Percentiles rank a stretch among this genome's conserved stretches.
These are phyloP conservation scores for Ptychobarbus kaznakovi DNA, from an alignment of 2,797 vertebrate genomes.

Conservation along the genomic window DNA sequence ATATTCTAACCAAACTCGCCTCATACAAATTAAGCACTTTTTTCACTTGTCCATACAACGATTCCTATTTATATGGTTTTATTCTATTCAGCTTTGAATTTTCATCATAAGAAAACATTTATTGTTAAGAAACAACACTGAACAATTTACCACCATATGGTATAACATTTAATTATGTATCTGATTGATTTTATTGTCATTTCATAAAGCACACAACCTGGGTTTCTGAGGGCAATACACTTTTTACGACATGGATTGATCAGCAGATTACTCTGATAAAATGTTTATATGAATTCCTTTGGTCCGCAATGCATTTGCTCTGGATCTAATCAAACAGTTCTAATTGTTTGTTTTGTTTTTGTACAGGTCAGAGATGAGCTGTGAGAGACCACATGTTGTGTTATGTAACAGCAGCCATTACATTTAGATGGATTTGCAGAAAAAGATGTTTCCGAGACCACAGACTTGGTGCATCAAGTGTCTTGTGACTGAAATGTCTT, in stretches of 20 bases:
- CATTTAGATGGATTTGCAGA: constrained; percentile 22
- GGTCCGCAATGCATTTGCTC: background rate
- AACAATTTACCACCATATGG: background rate
- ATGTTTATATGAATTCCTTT: constrained; percentile 26
- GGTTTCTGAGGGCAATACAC: constrained; percentile 18
- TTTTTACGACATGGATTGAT: constrained; percentile 5
- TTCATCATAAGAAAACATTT: background rate
- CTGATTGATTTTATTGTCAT: constrained; percentile 36
- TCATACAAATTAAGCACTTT: background rate
- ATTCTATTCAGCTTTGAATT: background rate
- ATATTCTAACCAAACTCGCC: background rate
- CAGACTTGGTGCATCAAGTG: constrained; percentile 62
- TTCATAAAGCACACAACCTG: constrained; percentile 24
- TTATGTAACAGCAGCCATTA: constrained; percentile 29
- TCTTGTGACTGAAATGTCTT: constrained; percentile 55
- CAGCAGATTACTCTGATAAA: constrained; percentile 1
- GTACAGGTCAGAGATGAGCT: constrained; percentile 68
- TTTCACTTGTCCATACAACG: background rate
- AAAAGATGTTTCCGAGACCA: constrained; percentile 50
- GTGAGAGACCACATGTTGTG: constrained; percentile 52
- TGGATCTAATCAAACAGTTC: background rate
- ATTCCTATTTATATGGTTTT: background rate
- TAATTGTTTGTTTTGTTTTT: constrained; percentile 29
- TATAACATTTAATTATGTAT: constrained; percentile 1
- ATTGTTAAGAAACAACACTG: background rate